Base-by-base conservation (phyloP, 1,140 invertebrate genomes). In the Melitaea cinxia region DNA sequence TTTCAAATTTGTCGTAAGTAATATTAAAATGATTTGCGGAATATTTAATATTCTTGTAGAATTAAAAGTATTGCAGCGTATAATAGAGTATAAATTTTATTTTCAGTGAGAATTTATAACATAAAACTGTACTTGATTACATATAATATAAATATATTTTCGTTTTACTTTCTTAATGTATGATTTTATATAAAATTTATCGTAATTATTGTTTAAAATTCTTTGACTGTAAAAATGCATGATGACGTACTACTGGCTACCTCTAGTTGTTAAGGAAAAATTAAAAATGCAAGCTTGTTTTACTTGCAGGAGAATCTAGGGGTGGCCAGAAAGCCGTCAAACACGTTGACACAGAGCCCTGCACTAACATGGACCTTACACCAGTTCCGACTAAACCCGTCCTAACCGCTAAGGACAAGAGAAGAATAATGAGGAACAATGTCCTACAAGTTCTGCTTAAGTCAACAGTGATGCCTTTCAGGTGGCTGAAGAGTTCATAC, bases 401-500 rank as follows among this genome's bases (percentile, higher is more conserved):
- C 0, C 66, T 78, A 0, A 69, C 80, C 1, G 50, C 78, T 0
- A 85, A 82, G 42, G 80, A 85, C 14, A 84, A 83, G 70, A 68
- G 80, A 4, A 75, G 80, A 21, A 83, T 81, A 1, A 82, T 87
- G 73, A 77, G 83, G 28, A 75, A 68, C 17, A 89, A 89, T 42
- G 83, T 88, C 0, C 35, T 86, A 0, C 72, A 88, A 61, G 82
- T 88, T 0, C 62, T 90, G 0, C 65, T 73, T 1, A 88, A 88
- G 15, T 86, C 86, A 0, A 88, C 82, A 0, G 74, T 85, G 5
- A 90, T 89, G 86, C 88, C 86, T 1, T 90, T 90, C 57, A 55
- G 86, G 12, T 89, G 86, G 86, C 64, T 87, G 0, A 86, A 88
- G 58, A 89, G 83, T 55, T 85, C 80, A 4, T 90, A 88, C 55